Base-by-base conservation (phyloP, 2,113 vertebrate species). In the Psophia crepitans region DNA sequence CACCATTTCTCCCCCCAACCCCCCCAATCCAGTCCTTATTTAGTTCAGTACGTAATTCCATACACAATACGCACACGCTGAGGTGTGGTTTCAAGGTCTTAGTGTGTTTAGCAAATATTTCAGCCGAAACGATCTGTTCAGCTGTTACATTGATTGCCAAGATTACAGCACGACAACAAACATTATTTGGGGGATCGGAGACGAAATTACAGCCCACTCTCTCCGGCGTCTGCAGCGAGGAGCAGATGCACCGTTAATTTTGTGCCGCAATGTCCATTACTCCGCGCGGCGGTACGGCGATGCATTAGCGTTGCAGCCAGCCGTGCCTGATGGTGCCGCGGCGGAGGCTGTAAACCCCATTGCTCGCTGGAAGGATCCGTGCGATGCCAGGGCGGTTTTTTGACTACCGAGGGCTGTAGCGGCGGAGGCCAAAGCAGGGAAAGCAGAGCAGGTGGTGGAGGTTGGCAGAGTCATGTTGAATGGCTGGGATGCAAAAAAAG, bases 21-120 rank as follows among this genome's bases (percentile, higher is more conserved):
- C 86, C 82, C 87, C 65, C 75, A n/a, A n/a, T 88, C 92, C 92
- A 57, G 35, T 28, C 93, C 96, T 93, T 33, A 48, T 81, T 93
- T 92, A 79, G 79, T 96, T 95, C 64, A 5, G 53, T 13, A 71
- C 96, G 95, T 75, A 96, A 91, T 96, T 96, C 91, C 68, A 14
- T 43, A 44, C 90, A 94, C 85, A 89, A 89, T 96, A 61, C 82
- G 63, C 87, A 18, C 95, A 96, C 8, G 49, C 95, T 97, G 98
- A 98, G 98, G 98, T 98, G 97, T 97, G 96, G 96, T 96, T 98
- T 98, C 97, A 98, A 97, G 98, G 98, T 98, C 97, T 97, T 95
- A 64, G 93, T 49, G 43, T 98, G 98, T 98, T 98, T 98, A 98
- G 97, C 97, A 98, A 98, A 98, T 98, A 98, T 98, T 98, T 97